phyloP scores from a whole-genome alignment of 2,888 invertebrate genomes.

The Heliconius aoede region DNA sequence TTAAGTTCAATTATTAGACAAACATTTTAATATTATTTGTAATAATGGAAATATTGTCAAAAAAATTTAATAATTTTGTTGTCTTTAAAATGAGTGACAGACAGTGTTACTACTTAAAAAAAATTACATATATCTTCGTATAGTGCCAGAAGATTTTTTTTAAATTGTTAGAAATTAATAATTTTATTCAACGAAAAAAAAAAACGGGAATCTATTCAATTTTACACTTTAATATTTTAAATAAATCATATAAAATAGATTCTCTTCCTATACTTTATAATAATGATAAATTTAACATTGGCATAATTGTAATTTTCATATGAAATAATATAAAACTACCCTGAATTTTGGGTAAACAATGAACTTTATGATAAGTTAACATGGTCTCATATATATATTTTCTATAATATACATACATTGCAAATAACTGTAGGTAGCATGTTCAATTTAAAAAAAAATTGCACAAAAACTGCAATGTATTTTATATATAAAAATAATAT shows the following conservation, averaged over 20 bases:
- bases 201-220: constrained; percentile 16
- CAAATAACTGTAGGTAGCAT: not conserved
- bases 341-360: not conserved
- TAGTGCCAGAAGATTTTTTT: constrained; percentile 36
- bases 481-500: constrained; percentile 3
- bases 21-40: too few relatives aligned
- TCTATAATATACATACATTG: constrained; percentile 9
- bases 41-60: too few relatives aligned
- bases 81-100: constrained; percentile 33
- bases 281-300: not conserved
- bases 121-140: constrained; percentile 31
- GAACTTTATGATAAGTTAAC: not conserved
- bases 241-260: not conserved
- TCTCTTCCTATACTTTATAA: not conserved
- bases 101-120: constrained; percentile 23
- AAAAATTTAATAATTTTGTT: too few relatives aligned
- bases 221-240: constrained; percentile 2
- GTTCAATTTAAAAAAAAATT: not conserved
- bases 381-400: constrained; percentile 6
- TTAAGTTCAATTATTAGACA: not conserved
- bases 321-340: not conserved
- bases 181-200: constrained; percentile 42
- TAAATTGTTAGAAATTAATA: constrained; percentile 41
- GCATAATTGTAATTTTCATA: not conserved
- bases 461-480: constrained; percentile 33